These are phyloP conservation scores for Argya squamiceps DNA, from an alignment of 2,797 vertebrate species.

Conservation along the genomic window DNA sequence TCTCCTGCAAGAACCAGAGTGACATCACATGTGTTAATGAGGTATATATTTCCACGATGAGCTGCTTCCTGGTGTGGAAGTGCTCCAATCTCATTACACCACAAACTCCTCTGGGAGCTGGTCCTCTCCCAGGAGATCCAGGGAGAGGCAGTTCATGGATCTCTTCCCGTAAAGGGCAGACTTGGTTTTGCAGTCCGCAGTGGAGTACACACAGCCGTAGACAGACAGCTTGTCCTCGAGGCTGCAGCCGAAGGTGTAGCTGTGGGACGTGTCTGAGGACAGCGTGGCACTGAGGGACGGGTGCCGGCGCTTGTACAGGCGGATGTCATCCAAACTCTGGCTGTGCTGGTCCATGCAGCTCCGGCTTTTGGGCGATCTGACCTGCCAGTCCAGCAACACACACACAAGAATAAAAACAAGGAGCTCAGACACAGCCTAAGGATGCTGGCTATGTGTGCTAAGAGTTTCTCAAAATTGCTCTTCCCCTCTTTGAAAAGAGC, in stretches of 20 bases:
- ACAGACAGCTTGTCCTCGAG: constrained; percentile 70
- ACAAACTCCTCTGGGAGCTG: constrained; percentile 78
- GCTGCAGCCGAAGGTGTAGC: constrained; percentile 82
- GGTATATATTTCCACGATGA: constrained; percentile 52
- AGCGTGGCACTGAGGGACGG: constrained; percentile 60
- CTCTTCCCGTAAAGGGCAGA: constrained; percentile 82
- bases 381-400: constrained; percentile 49
- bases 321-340: constrained; percentile 81
- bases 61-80: background rate
- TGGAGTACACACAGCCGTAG: constrained; percentile 72
- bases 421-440: background rate
- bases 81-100: constrained; percentile 47
- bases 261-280: constrained; percentile 79
- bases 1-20: constrained; percentile 25
- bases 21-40: constrained; percentile 41
- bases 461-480: background rate
- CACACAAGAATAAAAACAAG: background rate
- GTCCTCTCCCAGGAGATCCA: constrained; percentile 83
- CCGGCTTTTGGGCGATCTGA: background rate
- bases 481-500: background rate
- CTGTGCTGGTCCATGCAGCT: constrained; percentile 77
- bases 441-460: background rate
- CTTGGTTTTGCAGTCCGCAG: constrained; percentile 77
- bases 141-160: constrained; percentile 82
- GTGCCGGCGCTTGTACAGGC: constrained; percentile 71